These are phyloP conservation scores for Epirrhoe tristata DNA, from an alignment of 2,888 invertebrate species.

Conservation along the genomic window DNA sequence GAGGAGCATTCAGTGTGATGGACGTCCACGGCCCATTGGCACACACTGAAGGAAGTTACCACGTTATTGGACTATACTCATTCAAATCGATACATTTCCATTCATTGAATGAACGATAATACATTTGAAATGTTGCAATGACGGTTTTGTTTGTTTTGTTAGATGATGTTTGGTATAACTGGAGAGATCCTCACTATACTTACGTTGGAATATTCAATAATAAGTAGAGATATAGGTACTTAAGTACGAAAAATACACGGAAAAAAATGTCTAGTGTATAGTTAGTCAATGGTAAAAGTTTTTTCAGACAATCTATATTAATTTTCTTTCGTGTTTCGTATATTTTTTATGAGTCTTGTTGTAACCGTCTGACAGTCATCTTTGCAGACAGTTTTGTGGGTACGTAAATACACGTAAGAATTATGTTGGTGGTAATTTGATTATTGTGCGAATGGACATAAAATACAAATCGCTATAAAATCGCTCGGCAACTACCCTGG, in stretches of 20 bases:
- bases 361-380: background rate
- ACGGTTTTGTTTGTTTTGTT: conserved; percentile 66
- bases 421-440: conserved; percentile 51
- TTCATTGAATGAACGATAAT: conserved; percentile 71
- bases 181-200: conserved; percentile 5
- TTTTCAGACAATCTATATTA: too few species aligned
- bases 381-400: background rate
- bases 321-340: background rate
- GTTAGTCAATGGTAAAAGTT: too few species aligned
- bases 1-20: conserved; percentile 79
- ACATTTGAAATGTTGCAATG: conserved; percentile 62
- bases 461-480: conserved; percentile 60
- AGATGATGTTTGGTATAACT: conserved; percentile 48
- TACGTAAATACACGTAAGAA: conserved; percentile 36
- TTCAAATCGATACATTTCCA: conserved; percentile 69
- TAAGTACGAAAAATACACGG: too few species aligned
- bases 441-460: conserved; percentile 55
- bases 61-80: conserved; percentile 72
- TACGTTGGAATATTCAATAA: background rate
- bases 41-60: conserved; percentile 70
- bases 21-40: conserved; percentile 69
- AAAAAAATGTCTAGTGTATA: too few species aligned
- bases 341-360: background rate
- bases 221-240: background rate
- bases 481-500: conserved; percentile 53